Conservation (phyloP, 2,113 vertebrate species). For the Passer montanus region DNA sequence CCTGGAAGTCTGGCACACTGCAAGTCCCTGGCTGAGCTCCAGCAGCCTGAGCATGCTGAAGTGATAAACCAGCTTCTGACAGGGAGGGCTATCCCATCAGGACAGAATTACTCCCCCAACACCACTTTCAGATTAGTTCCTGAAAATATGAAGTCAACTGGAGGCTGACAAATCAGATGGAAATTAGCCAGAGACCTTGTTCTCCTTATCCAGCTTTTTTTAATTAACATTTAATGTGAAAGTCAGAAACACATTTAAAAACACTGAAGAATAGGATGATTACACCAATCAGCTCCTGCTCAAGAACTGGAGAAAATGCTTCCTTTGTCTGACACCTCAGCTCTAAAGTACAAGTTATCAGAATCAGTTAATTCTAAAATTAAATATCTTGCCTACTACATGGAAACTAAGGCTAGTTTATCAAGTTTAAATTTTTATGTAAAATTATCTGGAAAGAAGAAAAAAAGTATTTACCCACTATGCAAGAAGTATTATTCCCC, state of each 20-base stretch:
- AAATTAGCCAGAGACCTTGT: neutral
- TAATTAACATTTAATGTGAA: neutral
- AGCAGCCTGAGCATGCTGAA: neutral
- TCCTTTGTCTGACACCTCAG: neutral
- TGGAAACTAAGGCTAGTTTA: neutral
- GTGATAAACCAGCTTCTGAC: conserved; percentile 28
- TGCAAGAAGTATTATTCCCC: neutral
- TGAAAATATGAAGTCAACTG: neutral
- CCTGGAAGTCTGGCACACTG: neutral
- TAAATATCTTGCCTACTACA: neutral
- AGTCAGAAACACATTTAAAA: neutral
- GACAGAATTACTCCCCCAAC: neutral
- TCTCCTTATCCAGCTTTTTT: neutral
- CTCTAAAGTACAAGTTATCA: neutral
- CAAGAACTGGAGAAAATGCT: neutral
- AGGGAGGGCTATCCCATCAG: neutral
- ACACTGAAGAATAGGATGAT: neutral
- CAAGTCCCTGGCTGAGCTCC: neutral
- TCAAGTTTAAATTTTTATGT: neutral
- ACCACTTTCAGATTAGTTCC: neutral
- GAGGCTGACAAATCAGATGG: neutral
- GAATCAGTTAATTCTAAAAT: neutral
- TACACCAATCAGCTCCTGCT: neutral
- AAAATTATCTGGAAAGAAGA: neutral
- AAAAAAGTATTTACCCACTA: neutral